Base-by-base conservation (phyloP, 2,888 invertebrate species). In the Geophilus truncorum region DNA sequence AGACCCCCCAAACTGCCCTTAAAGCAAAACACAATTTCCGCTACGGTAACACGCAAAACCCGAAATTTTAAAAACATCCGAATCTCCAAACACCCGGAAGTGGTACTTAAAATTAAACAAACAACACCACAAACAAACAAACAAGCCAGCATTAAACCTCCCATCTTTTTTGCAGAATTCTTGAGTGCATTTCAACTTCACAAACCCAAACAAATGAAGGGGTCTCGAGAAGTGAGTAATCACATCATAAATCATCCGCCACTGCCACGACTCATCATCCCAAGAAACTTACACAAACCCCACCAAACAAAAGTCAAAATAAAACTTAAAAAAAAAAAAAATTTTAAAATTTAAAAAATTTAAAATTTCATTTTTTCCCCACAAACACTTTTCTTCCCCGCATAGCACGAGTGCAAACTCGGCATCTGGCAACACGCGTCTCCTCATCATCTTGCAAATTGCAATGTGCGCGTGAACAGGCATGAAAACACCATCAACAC, bases 401-500 rank as follows among this genome's bases (percentile, higher is more conserved):
- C 9, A 70, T 25, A 28, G 70, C 25, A 10, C 28, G 51, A 51
- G 51, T 51, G n/a, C 18, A n/a, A n/a, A n/a, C n/a, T 51, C n/a
- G 51, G 51, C 51, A 51, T 51, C 51, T 51, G 51, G 51, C 51
- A 51, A 18, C 51, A 21, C 51, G 18, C 18, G 18, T 18, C 51
- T 21, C 51, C 45, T 18, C 51, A 51, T 51, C 18, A 18, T 21
- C 51, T 25, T 70, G 70, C 70, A 70, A 70, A 70, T 70, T 70
- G 70, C 70, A 70, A 70, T 70, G 45, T 45, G 70, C 70, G 70
- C 70, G 70, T 70, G 70, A 70, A 70, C 70, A 70, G 70, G 70
- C 70, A 70, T 70, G 70, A 70, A 70, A 70, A 70, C 70, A 70
- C 70, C 70, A 70, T 70, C 70, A 70, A 70, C 70, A 70, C 70